Evolutionary conservation across 2,888 invertebrate genomes (phyloP).

Genomic region (Itoplectis maculator): DNA sequence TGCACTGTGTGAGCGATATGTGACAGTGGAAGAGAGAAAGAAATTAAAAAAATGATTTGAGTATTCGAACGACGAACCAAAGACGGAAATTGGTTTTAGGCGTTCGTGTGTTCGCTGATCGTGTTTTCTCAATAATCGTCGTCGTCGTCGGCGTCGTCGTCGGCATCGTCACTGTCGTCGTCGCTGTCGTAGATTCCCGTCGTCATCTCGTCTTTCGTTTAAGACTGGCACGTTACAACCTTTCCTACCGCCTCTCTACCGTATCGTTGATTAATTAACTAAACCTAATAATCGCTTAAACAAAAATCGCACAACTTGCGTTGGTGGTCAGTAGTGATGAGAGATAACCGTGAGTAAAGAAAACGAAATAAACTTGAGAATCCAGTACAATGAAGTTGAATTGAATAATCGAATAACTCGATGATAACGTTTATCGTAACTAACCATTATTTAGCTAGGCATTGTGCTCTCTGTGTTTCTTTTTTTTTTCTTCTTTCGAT

Average conservation of each 20-base stretch:
- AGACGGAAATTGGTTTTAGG: constrained; percentile 61
- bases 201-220: constrained; percentile 54
- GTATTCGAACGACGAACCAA: constrained; percentile 74
- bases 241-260: constrained; percentile 43
- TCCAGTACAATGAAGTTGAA: constrained; percentile 62
- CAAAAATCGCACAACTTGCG: constrained; percentile 26
- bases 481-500: constrained; percentile 53
- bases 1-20: constrained; percentile 38
- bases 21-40: constrained; percentile 35
- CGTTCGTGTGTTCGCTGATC: constrained; percentile 19
- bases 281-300: constrained; percentile 69
- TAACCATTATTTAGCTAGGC: constrained; percentile 46
- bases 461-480: constrained; percentile 12
- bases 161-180: too few species aligned
- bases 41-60: constrained; percentile 63
- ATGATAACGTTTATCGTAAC: constrained; percentile 66
- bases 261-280: constrained; percentile 63
- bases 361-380: constrained; percentile 62
- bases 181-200: constrained; percentile 25
- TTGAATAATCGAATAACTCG: constrained; percentile 70
- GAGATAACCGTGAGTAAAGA: constrained; percentile 41
- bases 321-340: constrained; percentile 22
- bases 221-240: constrained; percentile 80
- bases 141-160: constrained; percentile 27
- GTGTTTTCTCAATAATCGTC: background rate